Evolutionary conservation across 2,113 vertebrate genomes (phyloP), one percentile per base, ranked within the genome.

Genomic region (Anoura caudifer): DNA sequence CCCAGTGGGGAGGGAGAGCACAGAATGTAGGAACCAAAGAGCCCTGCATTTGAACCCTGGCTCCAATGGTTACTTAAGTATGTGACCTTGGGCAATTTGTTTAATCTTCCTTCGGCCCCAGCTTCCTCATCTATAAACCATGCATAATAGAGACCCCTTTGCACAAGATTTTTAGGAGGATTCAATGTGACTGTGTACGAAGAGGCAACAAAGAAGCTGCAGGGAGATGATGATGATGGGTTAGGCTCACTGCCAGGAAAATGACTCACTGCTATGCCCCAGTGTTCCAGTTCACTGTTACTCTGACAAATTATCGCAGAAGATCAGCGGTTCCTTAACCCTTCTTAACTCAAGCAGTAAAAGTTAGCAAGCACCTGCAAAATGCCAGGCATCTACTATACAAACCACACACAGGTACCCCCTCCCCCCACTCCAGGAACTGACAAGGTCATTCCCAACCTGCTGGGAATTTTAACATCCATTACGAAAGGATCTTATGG

Each of bases 101-200:
- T 91, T 65, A 83, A 63, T 26, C 13, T 93, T 79, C 47, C 56
- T 45, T 28, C 43, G 31, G 16, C 33, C 41, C 88, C 33, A 20
- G n/a, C n/a, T 80, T 94, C 24, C 50, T 96, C 38, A 20, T 16
- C 31, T 70, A 26, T 38, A 47, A 77, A 90, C 19, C 41, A 65
- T 22, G 28, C 2, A 0, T 56, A 41, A 52, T 0, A n/a, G 0
- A 22, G 16, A 72, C 5, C 15, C 3, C 52, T 56, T 47, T 50
- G 28, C 41, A 31, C 36, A 56, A 20, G 11, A 20, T 89, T 17
- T 70, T 38, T 17, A 61, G 3, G 19, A 95, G 47, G 79, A 92
- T 75, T 79, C 50, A 54, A 6, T 33, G 3, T 61, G 67, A 90
- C 50, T 2, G 4, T 0, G 4, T 33, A 45, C 41, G 65, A 90